Base-by-base conservation (phyloP, 2,113 vertebrate genomes). In the Naja naja region DNA sequence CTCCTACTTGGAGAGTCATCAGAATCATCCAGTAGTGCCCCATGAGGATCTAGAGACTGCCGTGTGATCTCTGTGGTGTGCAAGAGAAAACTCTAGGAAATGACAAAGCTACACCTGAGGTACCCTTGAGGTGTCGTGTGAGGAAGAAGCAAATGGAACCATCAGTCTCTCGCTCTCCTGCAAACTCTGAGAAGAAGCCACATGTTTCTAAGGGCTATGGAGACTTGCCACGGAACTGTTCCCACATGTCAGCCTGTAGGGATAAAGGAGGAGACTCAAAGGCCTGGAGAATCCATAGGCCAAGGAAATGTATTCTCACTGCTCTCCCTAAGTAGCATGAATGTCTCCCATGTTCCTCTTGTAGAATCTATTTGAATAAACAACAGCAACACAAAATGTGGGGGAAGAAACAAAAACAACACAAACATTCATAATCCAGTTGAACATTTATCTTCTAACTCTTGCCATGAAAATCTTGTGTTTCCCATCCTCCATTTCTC, bases 1-100 rank as follows among this genome's bases (percentile, higher is more conserved):
- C 49, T 97, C 98, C 34, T 99, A 98, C 96, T 97, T 99, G 96
- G 98, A 98, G 94, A 96, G 97, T 94, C 97, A 96, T 87, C 98
- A 97, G 60, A 98, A 97, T 90, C 96, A 97, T 96, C 97, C 98
- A 94, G 94, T 97, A 47, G 89, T 97, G 94, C 95, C 97, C 85
- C 98, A 98, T 0, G 99, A 99, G 92, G 99, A 99, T 96, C 96
- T 99, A 96, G 99, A 99, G 98, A 99, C 99, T 0, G 99, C 99
- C n/a, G 99, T 99, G 94, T 99, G 99, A 99, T 91, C 64, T 47
- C 94, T 87, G 93, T 90, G 95, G 91, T 93, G 0, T 0, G 87
- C 18, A 90, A 20, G 0, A 85, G 95, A 93, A 64, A 87, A 95
- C 90, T 69, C 92, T 91, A 93, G 93, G 49, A 96, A 93, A 34